Evolutionary conservation across 2,113 vertebrate species (phyloP).

Genomic region (Chroicocephalus ridibundus): DNA sequence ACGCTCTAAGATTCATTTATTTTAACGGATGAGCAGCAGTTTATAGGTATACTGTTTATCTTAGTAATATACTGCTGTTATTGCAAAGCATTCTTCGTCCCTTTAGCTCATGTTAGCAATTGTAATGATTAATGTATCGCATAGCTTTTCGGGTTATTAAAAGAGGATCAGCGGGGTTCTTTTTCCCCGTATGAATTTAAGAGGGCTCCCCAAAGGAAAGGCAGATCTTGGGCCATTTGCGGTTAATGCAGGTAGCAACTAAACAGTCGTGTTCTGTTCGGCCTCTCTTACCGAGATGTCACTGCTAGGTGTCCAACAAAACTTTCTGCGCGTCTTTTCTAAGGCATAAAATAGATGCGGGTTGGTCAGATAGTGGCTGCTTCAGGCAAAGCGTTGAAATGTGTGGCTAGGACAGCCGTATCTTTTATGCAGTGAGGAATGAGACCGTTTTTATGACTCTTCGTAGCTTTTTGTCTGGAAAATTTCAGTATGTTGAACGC

Average conservation of each 20-base stretch:
- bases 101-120: not conserved
- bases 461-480: conserved; percentile 1
- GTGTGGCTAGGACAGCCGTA: not conserved
- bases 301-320: not conserved
- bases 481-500: not conserved
- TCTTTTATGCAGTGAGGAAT: not conserved
- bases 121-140: not conserved
- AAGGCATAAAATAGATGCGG: not conserved
- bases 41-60: not conserved
- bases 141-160: not conserved
- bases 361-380: not conserved
- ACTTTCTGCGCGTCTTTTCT: not conserved
- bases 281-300: rapidly evolving
- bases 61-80: not conserved
- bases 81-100: not conserved
- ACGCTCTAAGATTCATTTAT: not conserved
- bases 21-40: not conserved
- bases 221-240: not conserved
- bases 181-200: not conserved
- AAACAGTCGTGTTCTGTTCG: rapidly evolving
- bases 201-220: not conserved
- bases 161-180: not conserved
- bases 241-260: not conserved
- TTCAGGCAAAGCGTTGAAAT: not conserved
- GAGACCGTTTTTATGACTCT: not conserved